Percentiles rank a stretch among this genome's conserved stretches.
phyloP scores from a whole-genome alignment of 2,113 vertebrate genomes.

The Columba janthina region DNA sequence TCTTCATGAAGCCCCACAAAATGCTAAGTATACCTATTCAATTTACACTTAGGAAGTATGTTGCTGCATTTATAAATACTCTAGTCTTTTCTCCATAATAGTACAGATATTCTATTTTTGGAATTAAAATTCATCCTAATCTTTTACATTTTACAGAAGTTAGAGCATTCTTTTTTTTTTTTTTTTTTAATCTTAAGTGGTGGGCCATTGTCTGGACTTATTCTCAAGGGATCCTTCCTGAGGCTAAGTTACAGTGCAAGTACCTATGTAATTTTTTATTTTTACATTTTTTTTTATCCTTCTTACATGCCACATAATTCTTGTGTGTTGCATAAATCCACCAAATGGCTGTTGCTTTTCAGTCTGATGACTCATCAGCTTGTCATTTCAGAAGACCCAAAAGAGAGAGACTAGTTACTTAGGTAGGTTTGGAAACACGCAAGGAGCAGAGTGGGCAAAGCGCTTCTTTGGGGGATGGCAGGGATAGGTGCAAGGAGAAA shows the following conservation, averaged over 20 bases:
- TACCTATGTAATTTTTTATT: neutral
- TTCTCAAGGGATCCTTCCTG: neutral
- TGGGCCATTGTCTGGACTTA: neutral
- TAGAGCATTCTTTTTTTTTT: neutral
- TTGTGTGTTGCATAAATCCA: neutral
- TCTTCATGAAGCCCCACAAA: slow-evolving; percentile 23
- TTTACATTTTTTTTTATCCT: neutral
- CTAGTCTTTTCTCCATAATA: neutral
- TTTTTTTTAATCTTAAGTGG: neutral
- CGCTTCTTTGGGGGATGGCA: neutral
- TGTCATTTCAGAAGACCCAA: neutral
- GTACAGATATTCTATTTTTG: neutral
- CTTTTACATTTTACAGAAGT: neutral
- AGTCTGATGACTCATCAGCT: neutral
- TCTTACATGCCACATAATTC: neutral
- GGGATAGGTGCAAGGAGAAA: neutral
- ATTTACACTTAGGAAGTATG: slow-evolving; percentile 25
- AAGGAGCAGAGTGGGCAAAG: neutral
- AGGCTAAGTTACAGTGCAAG: neutral
- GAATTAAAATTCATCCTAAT: neutral
- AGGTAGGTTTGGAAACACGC: neutral
- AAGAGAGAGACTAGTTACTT: neutral
- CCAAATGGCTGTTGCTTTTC: neutral
- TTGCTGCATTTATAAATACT: slow-evolving; percentile 41
- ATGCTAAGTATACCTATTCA: slow-evolving; percentile 43